Evolutionary conservation across 2,113 vertebrate species (phyloP).

Genomic region (Macrotus californicus): DNA sequence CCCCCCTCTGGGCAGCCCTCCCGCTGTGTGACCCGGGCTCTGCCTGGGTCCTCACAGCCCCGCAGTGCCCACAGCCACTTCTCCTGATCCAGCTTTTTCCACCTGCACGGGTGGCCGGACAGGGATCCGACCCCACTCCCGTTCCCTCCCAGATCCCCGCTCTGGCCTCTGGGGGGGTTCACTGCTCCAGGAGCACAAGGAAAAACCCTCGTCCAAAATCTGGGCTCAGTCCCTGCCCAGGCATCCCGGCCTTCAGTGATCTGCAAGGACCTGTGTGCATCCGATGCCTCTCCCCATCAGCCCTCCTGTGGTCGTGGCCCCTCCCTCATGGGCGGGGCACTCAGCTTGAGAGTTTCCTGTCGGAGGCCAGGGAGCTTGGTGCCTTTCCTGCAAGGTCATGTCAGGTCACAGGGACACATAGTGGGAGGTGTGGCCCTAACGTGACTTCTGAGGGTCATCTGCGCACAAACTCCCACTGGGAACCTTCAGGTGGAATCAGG

Average conservation of each 20-base stretch:
- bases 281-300: fast-evolving
- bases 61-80: fast-evolving
- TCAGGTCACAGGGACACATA: background rate
- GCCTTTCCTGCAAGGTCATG: fast-evolving
- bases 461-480: too few species aligned
- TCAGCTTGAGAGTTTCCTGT: too few species aligned
- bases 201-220: fast-evolving
- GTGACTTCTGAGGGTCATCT: fast-evolving
- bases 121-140: too few species aligned
- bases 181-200: fast-evolving
- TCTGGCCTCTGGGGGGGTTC: too few species aligned
- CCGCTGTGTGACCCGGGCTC: fast-evolving
- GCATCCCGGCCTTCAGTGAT: background rate
- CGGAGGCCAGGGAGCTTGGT: background rate
- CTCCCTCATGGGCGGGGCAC: fast-evolving
- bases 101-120: fast-evolving
- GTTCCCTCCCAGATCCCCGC: background rate
- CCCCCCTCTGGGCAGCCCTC: too few species aligned
- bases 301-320: fast-evolving
- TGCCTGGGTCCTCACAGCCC: fast-evolving
- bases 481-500: background rate
- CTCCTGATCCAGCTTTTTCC: background rate
- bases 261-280: fast-evolving
- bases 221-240: fast-evolving
- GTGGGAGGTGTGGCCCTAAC: fast-evolving